These are phyloP conservation scores for Sarcophaga carnaria DNA, from an alignment of 2,888 invertebrate genomes.

Conservation along the genomic window DNA sequence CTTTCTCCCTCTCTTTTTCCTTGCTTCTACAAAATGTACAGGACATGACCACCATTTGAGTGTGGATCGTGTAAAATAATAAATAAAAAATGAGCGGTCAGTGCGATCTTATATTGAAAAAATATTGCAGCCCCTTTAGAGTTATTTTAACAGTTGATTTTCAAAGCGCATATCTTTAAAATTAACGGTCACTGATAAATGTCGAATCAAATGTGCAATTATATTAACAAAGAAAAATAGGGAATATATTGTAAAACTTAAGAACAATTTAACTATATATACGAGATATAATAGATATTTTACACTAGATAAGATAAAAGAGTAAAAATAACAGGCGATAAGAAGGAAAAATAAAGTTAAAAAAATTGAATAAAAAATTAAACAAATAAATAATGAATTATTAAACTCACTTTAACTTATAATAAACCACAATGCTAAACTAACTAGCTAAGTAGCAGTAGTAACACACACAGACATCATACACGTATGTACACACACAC, in stretches of 20 bases:
- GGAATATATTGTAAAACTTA: too few species aligned
- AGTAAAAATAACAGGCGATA: conserved; percentile 37
- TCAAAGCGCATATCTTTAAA: too few species aligned
- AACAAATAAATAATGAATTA: conserved; percentile 26
- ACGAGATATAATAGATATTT: neutral
- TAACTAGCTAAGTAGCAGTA: neutral
- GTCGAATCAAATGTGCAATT: neutral
- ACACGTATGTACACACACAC: neutral
- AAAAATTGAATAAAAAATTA: conserved; percentile 3
- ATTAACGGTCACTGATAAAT: neutral
- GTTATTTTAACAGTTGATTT: too few species aligned
- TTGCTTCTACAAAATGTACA: too few species aligned
- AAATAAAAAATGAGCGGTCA: too few species aligned
- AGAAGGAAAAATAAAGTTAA: conserved; percentile 25
- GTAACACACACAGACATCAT: neutral
- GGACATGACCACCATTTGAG: too few species aligned
- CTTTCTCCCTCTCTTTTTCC: too few species aligned
- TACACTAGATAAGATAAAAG: conserved; percentile 43
- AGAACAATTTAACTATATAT: too few species aligned
- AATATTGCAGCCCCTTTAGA: too few species aligned
- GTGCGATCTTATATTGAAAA: too few species aligned
- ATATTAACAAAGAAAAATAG: neutral
- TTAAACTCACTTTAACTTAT: neutral
- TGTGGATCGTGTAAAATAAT: too few species aligned
- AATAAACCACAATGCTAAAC: neutral